A percentile compares a stretch with the other conserved stretches of the same genome.
phyloP scores from a whole-genome alignment of 2,113 vertebrate genomes.

The Hypocryptadius cinnamomeus region DNA sequence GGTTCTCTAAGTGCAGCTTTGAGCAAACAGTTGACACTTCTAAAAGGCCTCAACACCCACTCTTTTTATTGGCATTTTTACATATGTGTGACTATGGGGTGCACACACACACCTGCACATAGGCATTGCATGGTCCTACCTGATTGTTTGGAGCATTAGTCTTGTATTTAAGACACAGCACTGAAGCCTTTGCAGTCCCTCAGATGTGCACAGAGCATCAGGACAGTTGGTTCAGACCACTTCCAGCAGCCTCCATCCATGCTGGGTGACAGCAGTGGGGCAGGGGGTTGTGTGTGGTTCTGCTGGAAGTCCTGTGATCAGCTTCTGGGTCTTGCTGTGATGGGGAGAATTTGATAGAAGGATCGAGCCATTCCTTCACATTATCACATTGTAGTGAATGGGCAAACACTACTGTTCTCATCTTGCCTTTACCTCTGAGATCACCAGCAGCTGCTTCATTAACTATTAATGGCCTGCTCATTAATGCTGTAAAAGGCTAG shows the following conservation, averaged over 20 bases:
- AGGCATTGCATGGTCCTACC: neutral
- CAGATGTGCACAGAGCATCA: neutral
- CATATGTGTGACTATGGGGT: neutral
- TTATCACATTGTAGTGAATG: neutral
- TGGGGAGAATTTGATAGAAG: neutral
- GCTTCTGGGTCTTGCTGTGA: neutral
- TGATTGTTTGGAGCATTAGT: neutral
- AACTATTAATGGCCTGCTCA: constrained; percentile 57
- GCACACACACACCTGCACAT: accelerated
- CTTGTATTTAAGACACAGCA: neutral
- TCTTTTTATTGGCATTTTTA: neutral
- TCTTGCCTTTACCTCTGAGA: constrained; percentile 42
- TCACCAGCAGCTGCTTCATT: constrained; percentile 57
- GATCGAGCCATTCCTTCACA: neutral
- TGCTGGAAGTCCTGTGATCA: neutral
- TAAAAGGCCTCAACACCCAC: neutral
- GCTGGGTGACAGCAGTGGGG: neutral
- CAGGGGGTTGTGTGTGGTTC: neutral
- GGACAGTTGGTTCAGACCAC: accelerated
- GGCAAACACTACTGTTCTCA: neutral
- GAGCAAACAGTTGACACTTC: neutral
- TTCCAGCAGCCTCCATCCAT: neutral
- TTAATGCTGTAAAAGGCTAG: constrained; percentile 59
- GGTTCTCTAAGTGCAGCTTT: neutral
- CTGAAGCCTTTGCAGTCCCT: neutral